A percentile compares a stretch with the other conserved stretches of the same genome.
These are phyloP conservation scores for Limnephilus lunatus DNA, from an alignment of 2,888 invertebrate genomes.

Conservation along the genomic window DNA sequence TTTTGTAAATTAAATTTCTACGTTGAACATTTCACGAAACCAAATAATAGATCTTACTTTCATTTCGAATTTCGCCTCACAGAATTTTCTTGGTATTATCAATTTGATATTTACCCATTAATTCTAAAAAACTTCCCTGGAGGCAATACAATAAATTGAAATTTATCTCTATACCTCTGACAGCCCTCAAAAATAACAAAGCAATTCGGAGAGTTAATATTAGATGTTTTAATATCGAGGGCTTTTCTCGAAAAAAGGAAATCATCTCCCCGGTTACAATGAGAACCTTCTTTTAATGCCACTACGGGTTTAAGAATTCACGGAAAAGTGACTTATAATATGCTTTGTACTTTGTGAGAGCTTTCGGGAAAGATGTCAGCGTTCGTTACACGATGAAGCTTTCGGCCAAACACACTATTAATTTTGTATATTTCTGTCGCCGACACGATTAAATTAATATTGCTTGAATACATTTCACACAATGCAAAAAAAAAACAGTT, in stretches of 20 bases:
- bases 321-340: not conserved
- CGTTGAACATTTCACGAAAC: not conserved
- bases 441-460: not conserved
- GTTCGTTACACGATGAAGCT: constrained; percentile 15
- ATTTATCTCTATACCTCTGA: not conserved
- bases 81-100: not conserved
- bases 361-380: not conserved
- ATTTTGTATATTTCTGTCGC: not conserved
- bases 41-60: not conserved
- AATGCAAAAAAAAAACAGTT: not conserved
- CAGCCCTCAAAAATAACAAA: constrained; percentile 34
- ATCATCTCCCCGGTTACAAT: constrained; percentile 7
- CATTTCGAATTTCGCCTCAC: not conserved
- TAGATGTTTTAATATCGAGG: constrained; percentile 44
- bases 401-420: not conserved
- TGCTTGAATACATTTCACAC: not conserved
- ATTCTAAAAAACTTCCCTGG: not conserved
- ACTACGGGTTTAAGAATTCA: constrained; percentile 28
- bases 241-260: constrained; percentile 46
- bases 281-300: constrained; percentile 9
- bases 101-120: constrained; percentile 12
- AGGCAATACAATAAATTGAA: constrained; percentile 4
- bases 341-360: constrained; percentile 7
- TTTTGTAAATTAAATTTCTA: not conserved
- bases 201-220: constrained; percentile 37